Evolutionary conservation across 2,113 vertebrate species (phyloP).

Genomic region (Macrotis lagotis): DNA sequence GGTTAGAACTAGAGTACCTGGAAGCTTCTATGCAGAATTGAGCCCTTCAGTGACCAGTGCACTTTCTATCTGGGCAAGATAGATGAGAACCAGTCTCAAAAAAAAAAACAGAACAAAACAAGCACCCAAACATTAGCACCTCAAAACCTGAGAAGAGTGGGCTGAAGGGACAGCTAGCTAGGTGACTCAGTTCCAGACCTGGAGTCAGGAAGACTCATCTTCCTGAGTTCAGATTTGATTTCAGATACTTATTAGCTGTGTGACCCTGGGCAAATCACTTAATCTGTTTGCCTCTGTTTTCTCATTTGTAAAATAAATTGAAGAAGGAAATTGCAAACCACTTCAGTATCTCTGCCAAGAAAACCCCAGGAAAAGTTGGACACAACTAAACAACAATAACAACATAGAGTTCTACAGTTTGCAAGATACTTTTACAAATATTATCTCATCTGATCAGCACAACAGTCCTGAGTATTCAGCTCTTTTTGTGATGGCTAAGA

Average conservation of each 20-base stretch:
- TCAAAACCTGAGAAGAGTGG: background rate
- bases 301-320: background rate
- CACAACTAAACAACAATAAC: background rate
- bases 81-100: background rate
- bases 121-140: background rate
- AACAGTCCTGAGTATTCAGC: background rate
- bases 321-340: background rate
- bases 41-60: background rate
- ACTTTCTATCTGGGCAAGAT: background rate
- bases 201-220: background rate
- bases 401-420: background rate
- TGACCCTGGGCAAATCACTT: background rate
- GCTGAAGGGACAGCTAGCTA: background rate
- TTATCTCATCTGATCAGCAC: background rate
- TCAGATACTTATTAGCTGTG: background rate
- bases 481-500: background rate
- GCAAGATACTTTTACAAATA: background rate
- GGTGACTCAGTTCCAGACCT: too few relatives aligned
- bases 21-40: background rate
- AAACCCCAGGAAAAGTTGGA: background rate
- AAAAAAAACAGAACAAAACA: background rate
- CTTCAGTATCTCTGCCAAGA: background rate
- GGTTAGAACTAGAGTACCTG: background rate
- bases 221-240: background rate
- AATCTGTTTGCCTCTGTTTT: background rate